These are phyloP conservation scores for Vidua macroura DNA, from an alignment of 2,113 vertebrate species.

Conservation along the genomic window DNA sequence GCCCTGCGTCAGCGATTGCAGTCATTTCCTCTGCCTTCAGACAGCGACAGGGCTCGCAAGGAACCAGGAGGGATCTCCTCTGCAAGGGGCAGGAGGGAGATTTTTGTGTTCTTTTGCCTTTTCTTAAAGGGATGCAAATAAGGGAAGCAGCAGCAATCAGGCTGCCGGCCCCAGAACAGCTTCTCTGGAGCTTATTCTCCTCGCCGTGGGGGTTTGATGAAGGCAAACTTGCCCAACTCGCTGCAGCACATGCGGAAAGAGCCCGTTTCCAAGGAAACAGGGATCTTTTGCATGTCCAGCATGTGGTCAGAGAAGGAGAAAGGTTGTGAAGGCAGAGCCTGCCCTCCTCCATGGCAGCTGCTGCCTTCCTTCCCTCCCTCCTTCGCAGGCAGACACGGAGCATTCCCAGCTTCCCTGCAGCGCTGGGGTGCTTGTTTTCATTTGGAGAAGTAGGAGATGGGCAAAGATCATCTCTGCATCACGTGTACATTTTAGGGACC, in stretches of 20 bases:
- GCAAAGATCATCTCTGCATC: neutral
- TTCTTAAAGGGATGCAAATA: slow-evolving; percentile 66
- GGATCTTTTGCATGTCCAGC: slow-evolving; percentile 64
- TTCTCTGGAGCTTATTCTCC: slow-evolving; percentile 71
- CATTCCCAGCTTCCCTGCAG: neutral
- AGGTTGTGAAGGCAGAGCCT: slow-evolving; percentile 15
- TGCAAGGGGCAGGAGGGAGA: slow-evolving; percentile 13
- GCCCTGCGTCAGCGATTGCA: fast-evolving
- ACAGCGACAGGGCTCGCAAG: fast-evolving
- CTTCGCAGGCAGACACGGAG: neutral
- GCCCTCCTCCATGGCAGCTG: neutral
- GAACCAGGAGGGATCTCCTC: neutral
- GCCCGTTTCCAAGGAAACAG: slow-evolving; percentile 77
- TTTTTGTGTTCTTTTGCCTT: neutral
- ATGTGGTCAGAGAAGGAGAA: slow-evolving; percentile 41
- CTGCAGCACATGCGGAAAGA: slow-evolving; percentile 68
- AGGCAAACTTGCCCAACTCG: slow-evolving; percentile 68
- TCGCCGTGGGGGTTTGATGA: slow-evolving; percentile 76
- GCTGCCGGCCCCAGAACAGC: slow-evolving; percentile 60
- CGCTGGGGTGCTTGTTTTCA: fast-evolving
- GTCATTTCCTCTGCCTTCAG: neutral
- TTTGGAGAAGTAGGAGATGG: neutral
- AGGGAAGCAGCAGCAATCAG: slow-evolving; percentile 67
- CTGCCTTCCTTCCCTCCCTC: neutral
- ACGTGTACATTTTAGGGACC: neutral